These are phyloP conservation scores for Xenus cinereus DNA, from an alignment of 2,113 vertebrate genomes.

Conservation along the genomic window DNA sequence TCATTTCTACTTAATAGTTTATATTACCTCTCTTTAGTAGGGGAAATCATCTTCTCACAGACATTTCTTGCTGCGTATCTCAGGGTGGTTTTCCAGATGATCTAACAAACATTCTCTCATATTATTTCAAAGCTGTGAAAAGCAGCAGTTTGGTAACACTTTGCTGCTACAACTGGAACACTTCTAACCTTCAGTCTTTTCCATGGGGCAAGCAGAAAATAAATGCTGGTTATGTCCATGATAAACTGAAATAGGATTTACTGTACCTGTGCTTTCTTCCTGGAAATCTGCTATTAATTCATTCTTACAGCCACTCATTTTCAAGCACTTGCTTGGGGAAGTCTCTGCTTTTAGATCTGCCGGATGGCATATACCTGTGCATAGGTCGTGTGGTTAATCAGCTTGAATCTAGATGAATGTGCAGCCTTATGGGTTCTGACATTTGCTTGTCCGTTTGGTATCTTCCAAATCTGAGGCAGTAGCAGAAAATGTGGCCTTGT, in stretches of 20 bases:
- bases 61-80: neutral
- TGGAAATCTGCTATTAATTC: neutral
- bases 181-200: neutral
- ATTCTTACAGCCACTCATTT: neutral
- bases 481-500: neutral
- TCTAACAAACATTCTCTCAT: neutral
- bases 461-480: neutral
- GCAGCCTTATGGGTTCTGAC: neutral
- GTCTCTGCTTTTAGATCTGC: neutral
- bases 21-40: neutral
- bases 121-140: neutral
- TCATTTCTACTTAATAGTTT: neutral
- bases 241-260: neutral
- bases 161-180: neutral
- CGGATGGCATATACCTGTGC: neutral
- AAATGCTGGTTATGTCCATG: neutral
- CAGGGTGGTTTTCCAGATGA: neutral
- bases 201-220: neutral
- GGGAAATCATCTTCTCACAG: neutral
- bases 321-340: neutral
- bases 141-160: neutral
- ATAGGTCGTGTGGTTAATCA: accelerated
- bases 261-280: neutral
- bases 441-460: neutral
- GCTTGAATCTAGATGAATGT: neutral